Evolutionary conservation across 2,113 vertebrate genomes (phyloP).

Genomic region (Hippocampus guttulatus): DNA sequence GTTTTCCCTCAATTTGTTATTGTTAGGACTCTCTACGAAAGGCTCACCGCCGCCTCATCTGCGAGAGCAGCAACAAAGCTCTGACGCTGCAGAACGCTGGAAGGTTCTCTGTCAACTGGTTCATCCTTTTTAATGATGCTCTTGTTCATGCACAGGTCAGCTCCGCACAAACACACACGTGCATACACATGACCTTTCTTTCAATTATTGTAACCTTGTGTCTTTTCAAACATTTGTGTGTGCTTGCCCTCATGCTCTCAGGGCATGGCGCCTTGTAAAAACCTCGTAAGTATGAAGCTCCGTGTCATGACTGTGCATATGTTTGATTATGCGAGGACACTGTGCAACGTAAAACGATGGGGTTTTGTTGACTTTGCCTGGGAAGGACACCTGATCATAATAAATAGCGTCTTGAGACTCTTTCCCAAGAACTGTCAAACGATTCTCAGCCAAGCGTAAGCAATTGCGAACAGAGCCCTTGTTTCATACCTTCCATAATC

Average conservation of each 20-base stretch:
- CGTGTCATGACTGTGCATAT: neutral
- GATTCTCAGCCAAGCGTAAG: neutral
- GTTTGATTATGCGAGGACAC: neutral
- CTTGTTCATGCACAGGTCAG: slow-evolving; percentile 95
- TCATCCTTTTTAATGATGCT: slow-evolving; percentile 96
- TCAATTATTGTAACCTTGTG: slow-evolving; percentile 25
- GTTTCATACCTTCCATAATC: neutral
- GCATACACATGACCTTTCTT: neutral
- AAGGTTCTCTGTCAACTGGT: slow-evolving; percentile 98
- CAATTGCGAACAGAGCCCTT: neutral
- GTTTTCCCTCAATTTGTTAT: slow-evolving; percentile 1
- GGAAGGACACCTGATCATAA: neutral
- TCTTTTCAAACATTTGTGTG: slow-evolving; percentile 56
- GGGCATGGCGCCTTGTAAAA: slow-evolving; percentile 76
- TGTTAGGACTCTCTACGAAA: slow-evolving; percentile 88
- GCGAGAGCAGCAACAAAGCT: slow-evolving; percentile 93
- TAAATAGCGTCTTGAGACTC: neutral
- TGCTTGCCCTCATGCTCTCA: slow-evolving; percentile 75
- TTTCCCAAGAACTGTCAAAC: neutral
- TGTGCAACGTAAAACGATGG: neutral
- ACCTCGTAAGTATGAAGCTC: slow-evolving; percentile 71
- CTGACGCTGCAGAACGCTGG: slow-evolving; percentile 90
- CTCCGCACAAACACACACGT: slow-evolving; percentile 1
- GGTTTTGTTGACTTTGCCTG: neutral
- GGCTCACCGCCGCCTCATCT: slow-evolving; percentile 86